Evolutionary conservation across 2,797 vertebrate genomes (phyloP).

Genomic region (Corythornis leucogaster): DNA sequence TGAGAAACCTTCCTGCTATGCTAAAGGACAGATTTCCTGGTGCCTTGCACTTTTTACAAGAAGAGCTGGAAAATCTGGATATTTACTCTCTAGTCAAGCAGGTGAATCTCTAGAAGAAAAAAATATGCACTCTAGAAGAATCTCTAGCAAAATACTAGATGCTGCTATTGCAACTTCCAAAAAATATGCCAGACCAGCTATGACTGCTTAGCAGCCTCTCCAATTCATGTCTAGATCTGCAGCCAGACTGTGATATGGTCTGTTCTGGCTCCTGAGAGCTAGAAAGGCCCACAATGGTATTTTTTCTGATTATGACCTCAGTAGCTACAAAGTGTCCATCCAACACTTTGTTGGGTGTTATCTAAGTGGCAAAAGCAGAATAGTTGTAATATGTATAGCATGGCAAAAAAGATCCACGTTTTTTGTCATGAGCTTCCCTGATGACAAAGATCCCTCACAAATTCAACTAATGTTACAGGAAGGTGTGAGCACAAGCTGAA

Average conservation of each 20-base stretch:
- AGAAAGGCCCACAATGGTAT: not conserved
- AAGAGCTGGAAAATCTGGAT: not conserved
- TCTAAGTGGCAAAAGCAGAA: not conserved
- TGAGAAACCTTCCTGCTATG: not conserved
- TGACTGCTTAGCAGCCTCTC: not conserved
- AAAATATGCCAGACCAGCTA: accelerated
- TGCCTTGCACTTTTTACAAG: not conserved
- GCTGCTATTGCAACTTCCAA: not conserved
- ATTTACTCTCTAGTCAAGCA: not conserved
- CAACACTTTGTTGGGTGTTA: not conserved
- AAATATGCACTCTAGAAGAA: not conserved
- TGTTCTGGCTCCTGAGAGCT: not conserved
- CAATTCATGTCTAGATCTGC: not conserved
- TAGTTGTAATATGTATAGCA: no score
- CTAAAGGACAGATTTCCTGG: not conserved
- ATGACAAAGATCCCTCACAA: not conserved
- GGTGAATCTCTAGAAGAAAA: not conserved
- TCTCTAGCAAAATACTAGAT: not conserved
- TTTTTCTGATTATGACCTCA: not conserved
- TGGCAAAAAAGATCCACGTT: not conserved
- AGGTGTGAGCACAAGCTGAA: not conserved
- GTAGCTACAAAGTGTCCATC: not conserved
- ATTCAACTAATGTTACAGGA: not conserved
- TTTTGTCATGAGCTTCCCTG: not conserved
- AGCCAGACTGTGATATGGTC: not conserved